Conservation (phyloP, 2,113 vertebrate genomes). For the Grammomys dolichurus region DNA sequence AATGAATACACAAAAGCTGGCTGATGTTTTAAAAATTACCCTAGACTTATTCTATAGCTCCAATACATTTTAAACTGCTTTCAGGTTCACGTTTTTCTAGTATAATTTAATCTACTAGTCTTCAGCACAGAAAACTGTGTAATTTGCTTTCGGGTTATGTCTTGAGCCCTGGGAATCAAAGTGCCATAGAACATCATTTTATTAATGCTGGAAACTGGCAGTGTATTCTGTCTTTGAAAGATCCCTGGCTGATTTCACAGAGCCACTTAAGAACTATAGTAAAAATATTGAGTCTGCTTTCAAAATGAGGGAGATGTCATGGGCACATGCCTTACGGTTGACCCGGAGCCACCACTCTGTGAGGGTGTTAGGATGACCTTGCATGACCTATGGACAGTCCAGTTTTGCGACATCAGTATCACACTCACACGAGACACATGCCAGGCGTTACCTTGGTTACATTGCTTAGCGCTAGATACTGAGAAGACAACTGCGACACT, state of each 20-base stretch:
- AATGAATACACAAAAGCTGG: background rate
- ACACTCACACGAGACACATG: slow-evolving; percentile 66
- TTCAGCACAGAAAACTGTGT: background rate
- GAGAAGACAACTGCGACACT: slow-evolving; percentile 97
- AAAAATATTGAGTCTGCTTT: accelerated
- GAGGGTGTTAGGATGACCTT: background rate
- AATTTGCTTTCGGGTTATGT: background rate
- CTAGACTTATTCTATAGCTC: background rate
- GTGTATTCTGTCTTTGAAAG: background rate
- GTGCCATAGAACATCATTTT: background rate
- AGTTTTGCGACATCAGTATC: background rate
- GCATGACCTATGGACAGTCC: background rate
- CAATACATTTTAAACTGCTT: background rate
- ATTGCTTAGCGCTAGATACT: slow-evolving; percentile 97
- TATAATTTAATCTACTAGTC: background rate
- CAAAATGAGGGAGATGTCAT: background rate
- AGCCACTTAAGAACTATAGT: background rate
- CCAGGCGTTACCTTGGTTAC: slow-evolving; percentile 95
- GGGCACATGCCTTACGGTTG: background rate
- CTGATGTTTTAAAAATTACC: background rate
- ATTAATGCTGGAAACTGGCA: background rate
- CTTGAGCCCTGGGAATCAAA: slow-evolving; percentile 17
- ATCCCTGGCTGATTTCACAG: background rate
- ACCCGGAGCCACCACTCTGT: background rate
- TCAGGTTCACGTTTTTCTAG: background rate